Evolutionary conservation across 2,888 invertebrate species (phyloP).

Genomic region (Trissonchulus sp.): DNA sequence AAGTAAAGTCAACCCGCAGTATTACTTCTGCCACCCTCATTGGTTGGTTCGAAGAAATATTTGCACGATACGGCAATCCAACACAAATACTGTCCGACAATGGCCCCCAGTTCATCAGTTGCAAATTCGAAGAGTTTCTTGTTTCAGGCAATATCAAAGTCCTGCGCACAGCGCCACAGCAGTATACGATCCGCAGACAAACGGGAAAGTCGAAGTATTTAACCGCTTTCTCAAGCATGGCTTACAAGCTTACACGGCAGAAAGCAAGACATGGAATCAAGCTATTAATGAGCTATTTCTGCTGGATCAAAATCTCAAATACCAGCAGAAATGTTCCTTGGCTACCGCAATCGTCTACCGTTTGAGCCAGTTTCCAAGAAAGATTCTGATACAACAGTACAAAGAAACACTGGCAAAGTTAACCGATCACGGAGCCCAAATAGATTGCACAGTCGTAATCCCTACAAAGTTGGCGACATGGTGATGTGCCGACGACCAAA

Average conservation of each 20-base stretch:
- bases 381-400: no score
- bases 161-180: neutral
- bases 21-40: neutral
- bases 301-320: no score
- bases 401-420: no score
- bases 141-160: neutral
- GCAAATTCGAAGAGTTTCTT: neutral
- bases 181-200: neutral
- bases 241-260: neutral
- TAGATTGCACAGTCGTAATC: neutral
- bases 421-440: neutral
- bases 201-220: constrained; percentile 11
- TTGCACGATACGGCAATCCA: neutral
- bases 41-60: neutral
- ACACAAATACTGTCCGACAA: neutral
- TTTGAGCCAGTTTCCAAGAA: no score
- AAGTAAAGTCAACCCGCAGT: neutral
- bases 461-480: neutral
- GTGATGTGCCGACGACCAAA: neutral
- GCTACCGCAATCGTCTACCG: no score
- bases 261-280: neutral
- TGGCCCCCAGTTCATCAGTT: neutral
- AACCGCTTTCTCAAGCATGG: neutral
- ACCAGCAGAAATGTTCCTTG: no score
- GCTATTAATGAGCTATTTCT: neutral